phyloP scores from a whole-genome alignment of 92 coral and sea anemone species.

The Porites cylindrica region DNA sequence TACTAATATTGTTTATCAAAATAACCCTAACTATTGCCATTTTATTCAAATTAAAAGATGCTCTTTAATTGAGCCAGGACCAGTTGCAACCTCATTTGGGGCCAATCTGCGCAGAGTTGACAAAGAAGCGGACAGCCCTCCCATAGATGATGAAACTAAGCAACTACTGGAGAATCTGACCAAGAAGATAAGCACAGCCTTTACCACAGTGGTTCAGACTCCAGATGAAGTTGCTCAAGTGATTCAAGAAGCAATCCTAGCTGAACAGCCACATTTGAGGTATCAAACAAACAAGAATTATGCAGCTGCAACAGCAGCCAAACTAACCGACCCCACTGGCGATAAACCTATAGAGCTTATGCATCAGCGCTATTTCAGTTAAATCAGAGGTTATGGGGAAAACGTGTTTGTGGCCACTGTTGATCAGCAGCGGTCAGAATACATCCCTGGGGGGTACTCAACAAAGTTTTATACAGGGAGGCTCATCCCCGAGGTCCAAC shows the following conservation, averaged over 20 bases:
- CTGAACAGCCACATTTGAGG: constrained; percentile 89
- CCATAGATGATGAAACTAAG: constrained; percentile 88
- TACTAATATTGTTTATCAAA: too few relatives aligned
- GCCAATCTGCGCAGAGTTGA: constrained; percentile 11
- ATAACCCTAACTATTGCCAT: too few relatives aligned
- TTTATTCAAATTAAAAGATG: constrained; percentile 49
- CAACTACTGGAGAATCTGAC: constrained; percentile 73
- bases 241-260: constrained; percentile 72
- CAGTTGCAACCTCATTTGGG: constrained; percentile 74
- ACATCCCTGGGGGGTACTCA: too few relatives aligned
- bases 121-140: constrained; percentile 35
- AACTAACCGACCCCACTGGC: constrained; percentile 89
- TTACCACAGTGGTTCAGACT: constrained; percentile 73
- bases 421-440: too few relatives aligned
- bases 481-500: too few relatives aligned
- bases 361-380: constrained; percentile 75
- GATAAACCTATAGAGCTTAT: constrained; percentile 62
- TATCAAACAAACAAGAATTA: constrained; percentile 89
- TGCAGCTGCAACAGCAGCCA: constrained; percentile 63
- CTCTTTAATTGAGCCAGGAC: constrained; percentile 95
- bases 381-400: not conserved
- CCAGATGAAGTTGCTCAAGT: constrained; percentile 89
- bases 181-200: constrained; percentile 59
- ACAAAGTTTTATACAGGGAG: too few relatives aligned
- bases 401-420: too few relatives aligned